Conservation (phyloP, 2,888 invertebrate species). For the Epinotia demarniana region DNA sequence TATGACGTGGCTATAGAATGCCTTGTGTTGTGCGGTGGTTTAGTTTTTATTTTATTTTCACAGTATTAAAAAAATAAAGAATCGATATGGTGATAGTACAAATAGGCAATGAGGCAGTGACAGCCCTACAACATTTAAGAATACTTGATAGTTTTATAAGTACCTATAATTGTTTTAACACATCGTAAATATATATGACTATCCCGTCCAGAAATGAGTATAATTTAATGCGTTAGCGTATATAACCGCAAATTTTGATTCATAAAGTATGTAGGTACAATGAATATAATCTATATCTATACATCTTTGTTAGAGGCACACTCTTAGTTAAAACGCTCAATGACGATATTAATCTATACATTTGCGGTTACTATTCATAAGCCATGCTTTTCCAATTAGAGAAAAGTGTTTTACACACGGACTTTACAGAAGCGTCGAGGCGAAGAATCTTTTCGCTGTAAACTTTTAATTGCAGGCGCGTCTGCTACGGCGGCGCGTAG, state of each 20-base stretch:
- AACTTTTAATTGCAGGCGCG: slow-evolving; percentile 41
- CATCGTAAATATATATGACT: too few species aligned
- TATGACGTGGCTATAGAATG: neutral
- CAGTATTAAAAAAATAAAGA: neutral
- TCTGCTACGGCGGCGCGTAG: slow-evolving; percentile 12
- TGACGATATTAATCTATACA: neutral
- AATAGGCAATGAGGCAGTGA: too few species aligned
- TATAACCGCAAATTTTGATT: too few species aligned
- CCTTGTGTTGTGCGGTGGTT: neutral
- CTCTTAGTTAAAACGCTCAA: neutral
- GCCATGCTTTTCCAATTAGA: slow-evolving; percentile 27
- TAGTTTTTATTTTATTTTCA: neutral
- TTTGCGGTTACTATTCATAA: slow-evolving; percentile 7
- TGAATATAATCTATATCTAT: too few species aligned
- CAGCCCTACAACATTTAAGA: too few species aligned
- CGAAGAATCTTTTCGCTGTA: slow-evolving; percentile 30
- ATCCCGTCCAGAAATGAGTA: too few species aligned
- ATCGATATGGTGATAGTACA: too few species aligned
- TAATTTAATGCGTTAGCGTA: too few species aligned
- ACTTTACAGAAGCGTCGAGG: slow-evolving; percentile 23
- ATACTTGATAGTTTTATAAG: too few species aligned
- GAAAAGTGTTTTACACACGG: slow-evolving; percentile 26
- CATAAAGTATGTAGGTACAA: too few species aligned
- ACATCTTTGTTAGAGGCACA: too few species aligned
- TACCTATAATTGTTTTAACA: too few species aligned